phyloP scores from a whole-genome alignment of 2,797 vertebrate genomes.

The Erpetoichthys calabaricus region DNA sequence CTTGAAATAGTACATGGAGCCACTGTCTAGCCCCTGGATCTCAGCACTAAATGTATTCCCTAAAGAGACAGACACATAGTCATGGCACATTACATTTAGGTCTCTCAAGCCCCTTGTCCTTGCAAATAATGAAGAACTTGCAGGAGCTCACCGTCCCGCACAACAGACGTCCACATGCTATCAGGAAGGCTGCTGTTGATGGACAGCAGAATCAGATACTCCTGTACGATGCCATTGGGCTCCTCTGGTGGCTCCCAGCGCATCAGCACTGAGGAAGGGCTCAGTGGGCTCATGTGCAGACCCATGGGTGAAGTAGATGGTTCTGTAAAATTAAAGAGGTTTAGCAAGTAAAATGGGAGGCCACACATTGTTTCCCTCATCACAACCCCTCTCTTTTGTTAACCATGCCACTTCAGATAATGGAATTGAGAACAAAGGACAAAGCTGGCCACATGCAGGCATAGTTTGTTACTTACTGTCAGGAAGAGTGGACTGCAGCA shows the following conservation, averaged over 20 bases:
- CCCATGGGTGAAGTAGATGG: slow-evolving; percentile 80
- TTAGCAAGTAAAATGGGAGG: background rate
- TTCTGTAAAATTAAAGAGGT: slow-evolving; percentile 37
- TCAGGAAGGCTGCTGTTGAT: slow-evolving; percentile 70
- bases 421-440: too few species aligned
- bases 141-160: slow-evolving; percentile 61
- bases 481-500: slow-evolving; percentile 76
- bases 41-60: slow-evolving; percentile 74
- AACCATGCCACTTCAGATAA: too few species aligned
- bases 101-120: too few species aligned
- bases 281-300: slow-evolving; percentile 68
- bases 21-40: slow-evolving; percentile 70
- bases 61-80: slow-evolving; percentile 23
- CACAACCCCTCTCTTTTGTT: too few species aligned
- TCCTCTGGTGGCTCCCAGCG: slow-evolving; percentile 86
- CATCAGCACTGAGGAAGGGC: slow-evolving; percentile 71
- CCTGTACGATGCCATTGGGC: slow-evolving; percentile 75
- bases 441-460: background rate
- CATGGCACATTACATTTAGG: background rate
- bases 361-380: background rate
- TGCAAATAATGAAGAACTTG: too few species aligned
- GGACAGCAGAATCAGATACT: slow-evolving; percentile 75
- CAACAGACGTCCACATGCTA: slow-evolving; percentile 73
- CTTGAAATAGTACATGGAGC: slow-evolving; percentile 85
- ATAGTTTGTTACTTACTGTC: slow-evolving; percentile 64